A percentile compares a stretch with the other conserved stretches of the same genome.
Conservation (phyloP, 1,140 invertebrate species). For the Capitella teleta region DNA sequence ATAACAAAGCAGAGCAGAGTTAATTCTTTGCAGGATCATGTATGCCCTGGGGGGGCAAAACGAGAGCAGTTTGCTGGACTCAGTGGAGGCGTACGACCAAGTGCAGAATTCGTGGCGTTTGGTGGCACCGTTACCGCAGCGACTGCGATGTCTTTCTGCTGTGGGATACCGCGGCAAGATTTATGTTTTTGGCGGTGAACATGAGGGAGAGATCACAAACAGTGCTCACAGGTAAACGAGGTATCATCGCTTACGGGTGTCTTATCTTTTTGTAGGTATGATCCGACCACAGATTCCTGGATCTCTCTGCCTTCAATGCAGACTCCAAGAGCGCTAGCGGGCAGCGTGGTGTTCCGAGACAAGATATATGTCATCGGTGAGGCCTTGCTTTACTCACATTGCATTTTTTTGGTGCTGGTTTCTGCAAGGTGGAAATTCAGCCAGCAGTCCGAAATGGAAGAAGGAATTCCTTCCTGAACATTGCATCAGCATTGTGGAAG, state of each 20-base stretch:
- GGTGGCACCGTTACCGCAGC: constrained; percentile 25
- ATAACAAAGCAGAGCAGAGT: no score
- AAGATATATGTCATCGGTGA: constrained; percentile 37
- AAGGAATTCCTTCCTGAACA: constrained; percentile 35
- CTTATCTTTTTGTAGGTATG: no score
- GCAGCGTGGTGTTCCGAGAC: constrained; percentile 32
- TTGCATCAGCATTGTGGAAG: constrained; percentile 33
- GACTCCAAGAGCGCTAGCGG: constrained; percentile 36
- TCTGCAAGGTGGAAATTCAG: constrained; percentile 34
- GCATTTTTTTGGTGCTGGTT: not conserved
- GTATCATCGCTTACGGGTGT: no score
- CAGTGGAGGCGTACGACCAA: constrained; percentile 31
- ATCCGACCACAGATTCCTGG: constrained; percentile 47
- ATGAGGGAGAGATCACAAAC: constrained; percentile 20
- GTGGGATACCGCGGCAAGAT: constrained; percentile 30
- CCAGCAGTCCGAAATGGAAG: constrained; percentile 35
- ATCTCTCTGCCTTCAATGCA: constrained; percentile 47
- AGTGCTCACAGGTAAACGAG: constrained; percentile 27
- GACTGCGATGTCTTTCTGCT: constrained; percentile 27
- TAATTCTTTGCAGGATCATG: constrained; percentile 18
- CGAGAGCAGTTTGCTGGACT: constrained; percentile 25
- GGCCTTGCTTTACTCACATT: not conserved
- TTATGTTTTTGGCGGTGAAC: constrained; percentile 35
- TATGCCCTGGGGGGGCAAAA: constrained; percentile 36
- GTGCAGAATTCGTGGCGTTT: constrained; percentile 28